A percentile compares a stretch with the other conserved stretches of the same genome.
These are phyloP conservation scores for Drosophila varians DNA, from an alignment of 1,140 invertebrate species.

Conservation along the genomic window DNA sequence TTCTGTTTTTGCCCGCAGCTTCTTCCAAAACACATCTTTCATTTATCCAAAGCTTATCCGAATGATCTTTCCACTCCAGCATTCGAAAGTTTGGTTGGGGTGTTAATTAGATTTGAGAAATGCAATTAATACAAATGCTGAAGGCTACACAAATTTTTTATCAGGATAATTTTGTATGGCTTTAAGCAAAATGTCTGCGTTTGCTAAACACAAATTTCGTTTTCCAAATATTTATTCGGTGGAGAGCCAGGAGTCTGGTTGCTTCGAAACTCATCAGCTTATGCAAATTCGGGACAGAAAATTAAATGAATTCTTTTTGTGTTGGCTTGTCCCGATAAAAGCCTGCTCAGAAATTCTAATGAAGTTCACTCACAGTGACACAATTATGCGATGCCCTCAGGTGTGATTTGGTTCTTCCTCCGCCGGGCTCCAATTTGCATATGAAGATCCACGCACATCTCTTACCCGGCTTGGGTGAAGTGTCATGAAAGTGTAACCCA, in stretches of 20 bases:
- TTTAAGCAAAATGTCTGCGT: neutral
- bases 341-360: conserved; percentile 66
- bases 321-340: conserved; percentile 6
- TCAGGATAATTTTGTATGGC: neutral
- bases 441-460: conserved; percentile 28
- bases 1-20: conserved; percentile 38
- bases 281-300: conserved; percentile 53
- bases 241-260: neutral
- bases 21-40: conserved; percentile 25
- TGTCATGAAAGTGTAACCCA: conserved; percentile 66
- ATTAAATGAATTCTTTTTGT: conserved; percentile 45
- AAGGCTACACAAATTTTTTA: neutral
- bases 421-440: conserved; percentile 40
- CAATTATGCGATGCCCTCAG: conserved; percentile 76
- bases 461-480: conserved; percentile 33
- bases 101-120: conserved; percentile 36
- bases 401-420: conserved; percentile 50
- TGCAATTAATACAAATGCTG: conserved; percentile 24
- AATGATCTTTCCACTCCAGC: conserved; percentile 20
- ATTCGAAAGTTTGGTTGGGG: conserved; percentile 42
- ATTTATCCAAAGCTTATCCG: conserved; percentile 36
- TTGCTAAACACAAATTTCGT: neutral
- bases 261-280: conserved; percentile 50
- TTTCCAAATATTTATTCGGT: neutral
- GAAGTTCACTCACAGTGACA: conserved; percentile 70